Percentiles rank a stretch among this genome's conserved stretches.
Conservation (phyloP, 2,797 vertebrate species). For the Hipposideros larvatus region DNA sequence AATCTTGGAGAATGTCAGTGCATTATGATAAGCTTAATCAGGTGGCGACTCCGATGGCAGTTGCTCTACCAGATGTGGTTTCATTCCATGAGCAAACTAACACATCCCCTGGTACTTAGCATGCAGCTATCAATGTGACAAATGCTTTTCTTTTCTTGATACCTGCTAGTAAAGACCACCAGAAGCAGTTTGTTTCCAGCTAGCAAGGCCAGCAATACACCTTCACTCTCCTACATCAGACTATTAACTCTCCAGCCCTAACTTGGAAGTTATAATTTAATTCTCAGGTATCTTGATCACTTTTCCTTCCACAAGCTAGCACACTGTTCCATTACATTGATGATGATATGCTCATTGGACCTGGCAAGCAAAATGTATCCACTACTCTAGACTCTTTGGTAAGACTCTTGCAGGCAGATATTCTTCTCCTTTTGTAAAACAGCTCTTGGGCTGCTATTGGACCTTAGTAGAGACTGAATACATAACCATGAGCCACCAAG, state of each 20-base stretch:
- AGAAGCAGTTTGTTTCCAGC: background rate
- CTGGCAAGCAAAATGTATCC: background rate
- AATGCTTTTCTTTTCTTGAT: background rate
- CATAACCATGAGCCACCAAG: background rate
- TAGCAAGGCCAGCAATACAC: conserved; percentile 2
- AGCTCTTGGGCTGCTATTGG: background rate
- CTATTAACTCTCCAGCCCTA: background rate
- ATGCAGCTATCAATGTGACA: background rate
- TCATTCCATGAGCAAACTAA: background rate
- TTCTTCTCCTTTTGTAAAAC: background rate
- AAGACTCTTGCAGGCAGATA: background rate
- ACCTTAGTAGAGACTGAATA: background rate
- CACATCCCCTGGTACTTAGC: background rate
- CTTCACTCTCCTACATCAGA: background rate
- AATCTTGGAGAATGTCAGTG: background rate
- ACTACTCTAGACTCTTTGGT: background rate
- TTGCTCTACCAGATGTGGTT: background rate
- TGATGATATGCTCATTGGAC: background rate
- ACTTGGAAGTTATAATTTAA: background rate
- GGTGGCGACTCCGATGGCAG: background rate
- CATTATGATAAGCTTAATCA: background rate
- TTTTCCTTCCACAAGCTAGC: background rate
- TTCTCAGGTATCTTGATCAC: background rate
- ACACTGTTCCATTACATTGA: background rate
- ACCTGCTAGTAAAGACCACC: background rate